These are phyloP conservation scores for Tetramorium parvispinum DNA, from an alignment of 1,140 invertebrate species.

Conservation along the genomic window DNA sequence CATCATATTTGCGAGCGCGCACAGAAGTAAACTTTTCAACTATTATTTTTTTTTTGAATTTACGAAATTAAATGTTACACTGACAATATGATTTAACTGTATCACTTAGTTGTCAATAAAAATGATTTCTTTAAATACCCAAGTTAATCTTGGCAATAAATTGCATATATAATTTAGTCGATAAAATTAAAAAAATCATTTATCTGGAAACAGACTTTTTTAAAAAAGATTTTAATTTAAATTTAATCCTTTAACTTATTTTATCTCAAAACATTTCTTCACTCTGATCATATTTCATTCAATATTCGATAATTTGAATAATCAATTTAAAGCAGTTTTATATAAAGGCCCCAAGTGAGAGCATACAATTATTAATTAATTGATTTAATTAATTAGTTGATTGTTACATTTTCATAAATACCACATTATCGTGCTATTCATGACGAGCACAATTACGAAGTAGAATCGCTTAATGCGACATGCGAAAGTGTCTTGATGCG, in stretches of 20 bases:
- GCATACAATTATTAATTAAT: constrained; percentile 6
- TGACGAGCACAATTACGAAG: background rate
- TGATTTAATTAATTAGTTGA: constrained; percentile 10
- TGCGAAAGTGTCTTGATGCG: background rate
- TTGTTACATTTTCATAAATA: constrained; percentile 12
- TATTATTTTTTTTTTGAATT: background rate
- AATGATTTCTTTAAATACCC: background rate
- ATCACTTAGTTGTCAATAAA: background rate
- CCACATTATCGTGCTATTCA: background rate
- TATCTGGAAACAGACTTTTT: no score
- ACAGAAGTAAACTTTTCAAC: background rate
- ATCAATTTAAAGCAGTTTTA: background rate
- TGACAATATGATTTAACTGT: background rate
- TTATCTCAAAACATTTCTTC: background rate
- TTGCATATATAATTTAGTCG: background rate
- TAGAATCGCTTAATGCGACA: background rate
- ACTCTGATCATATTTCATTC: background rate
- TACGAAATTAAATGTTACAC: background rate
- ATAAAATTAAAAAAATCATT: background rate
- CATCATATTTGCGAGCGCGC: background rate
- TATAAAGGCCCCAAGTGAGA: background rate
- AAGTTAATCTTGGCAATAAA: background rate
- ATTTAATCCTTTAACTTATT: background rate
- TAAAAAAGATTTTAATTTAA: background rate
- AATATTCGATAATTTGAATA: constrained; percentile 5